These are phyloP conservation scores for Dolichotis patagonum DNA, from an alignment of 2,113 vertebrate species.

Conservation along the genomic window DNA sequence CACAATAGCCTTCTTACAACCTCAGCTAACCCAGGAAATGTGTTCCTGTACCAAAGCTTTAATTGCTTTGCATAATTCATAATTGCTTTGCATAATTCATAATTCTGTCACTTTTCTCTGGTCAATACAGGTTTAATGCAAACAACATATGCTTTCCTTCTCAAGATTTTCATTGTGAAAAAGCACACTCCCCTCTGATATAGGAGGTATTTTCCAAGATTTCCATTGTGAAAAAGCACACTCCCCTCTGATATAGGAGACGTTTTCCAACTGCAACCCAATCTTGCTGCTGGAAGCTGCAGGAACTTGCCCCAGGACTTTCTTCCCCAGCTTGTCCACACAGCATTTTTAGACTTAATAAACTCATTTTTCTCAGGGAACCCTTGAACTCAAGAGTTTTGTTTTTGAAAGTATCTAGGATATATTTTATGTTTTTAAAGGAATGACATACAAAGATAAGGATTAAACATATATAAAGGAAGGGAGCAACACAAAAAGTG, in stretches of 20 bases:
- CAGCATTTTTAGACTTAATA: background rate
- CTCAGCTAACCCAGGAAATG: background rate
- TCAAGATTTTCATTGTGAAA: background rate
- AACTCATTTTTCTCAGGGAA: background rate
- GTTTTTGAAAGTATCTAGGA: background rate
- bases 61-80: background rate
- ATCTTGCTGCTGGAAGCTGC: background rate
- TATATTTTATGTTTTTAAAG: background rate
- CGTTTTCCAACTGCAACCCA: background rate
- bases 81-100: background rate
- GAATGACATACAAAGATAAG: background rate
- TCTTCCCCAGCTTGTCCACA: background rate
- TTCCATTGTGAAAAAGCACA: background rate
- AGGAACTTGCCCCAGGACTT: background rate
- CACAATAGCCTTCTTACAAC: background rate
- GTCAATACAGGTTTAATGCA: background rate
- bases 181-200: background rate
- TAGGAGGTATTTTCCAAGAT: background rate
- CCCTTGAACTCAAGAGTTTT: background rate
- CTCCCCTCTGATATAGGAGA: background rate
- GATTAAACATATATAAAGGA: background rate
- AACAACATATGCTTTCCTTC: background rate
- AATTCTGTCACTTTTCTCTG: background rate
- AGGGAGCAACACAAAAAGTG: background rate
- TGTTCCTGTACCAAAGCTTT: background rate